These are phyloP conservation scores for Prinia subflava DNA, from an alignment of 2,113 vertebrate species.

Conservation along the genomic window DNA sequence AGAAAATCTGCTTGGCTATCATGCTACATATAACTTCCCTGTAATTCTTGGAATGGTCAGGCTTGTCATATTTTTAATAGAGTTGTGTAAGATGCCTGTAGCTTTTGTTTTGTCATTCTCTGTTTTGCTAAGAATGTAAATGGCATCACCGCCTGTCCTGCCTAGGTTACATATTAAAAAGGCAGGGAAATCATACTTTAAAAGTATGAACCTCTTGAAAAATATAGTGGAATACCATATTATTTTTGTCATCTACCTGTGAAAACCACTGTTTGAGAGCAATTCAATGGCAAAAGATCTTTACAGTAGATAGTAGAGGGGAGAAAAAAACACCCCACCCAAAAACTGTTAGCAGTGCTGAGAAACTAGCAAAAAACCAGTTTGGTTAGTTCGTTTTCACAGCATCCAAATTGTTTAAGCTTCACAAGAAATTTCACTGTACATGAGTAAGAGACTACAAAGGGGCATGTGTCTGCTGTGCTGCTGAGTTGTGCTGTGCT, in stretches of 20 bases:
- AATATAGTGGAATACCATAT: background rate
- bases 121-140: background rate
- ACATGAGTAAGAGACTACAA: background rate
- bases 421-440: background rate
- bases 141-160: background rate
- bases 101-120: background rate
- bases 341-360: background rate
- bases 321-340: rapidly evolving
- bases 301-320: background rate
- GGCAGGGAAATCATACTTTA: background rate
- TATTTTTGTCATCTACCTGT: background rate
- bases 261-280: background rate
- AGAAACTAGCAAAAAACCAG: background rate
- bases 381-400: background rate
- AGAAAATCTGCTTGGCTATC: background rate
- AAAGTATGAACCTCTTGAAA: background rate
- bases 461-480: rapidly evolving
- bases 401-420: background rate
- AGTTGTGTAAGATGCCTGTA: background rate
- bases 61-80: background rate
- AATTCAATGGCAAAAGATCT: background rate
- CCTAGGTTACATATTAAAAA: background rate
- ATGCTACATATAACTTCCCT: background rate
- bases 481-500: background rate
- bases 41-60: background rate